Evolutionary conservation across 2,888 invertebrate species (phyloP), one percentile per base, ranked within the genome.

Genomic region (Vannuccia rotundouncinata): DNA sequence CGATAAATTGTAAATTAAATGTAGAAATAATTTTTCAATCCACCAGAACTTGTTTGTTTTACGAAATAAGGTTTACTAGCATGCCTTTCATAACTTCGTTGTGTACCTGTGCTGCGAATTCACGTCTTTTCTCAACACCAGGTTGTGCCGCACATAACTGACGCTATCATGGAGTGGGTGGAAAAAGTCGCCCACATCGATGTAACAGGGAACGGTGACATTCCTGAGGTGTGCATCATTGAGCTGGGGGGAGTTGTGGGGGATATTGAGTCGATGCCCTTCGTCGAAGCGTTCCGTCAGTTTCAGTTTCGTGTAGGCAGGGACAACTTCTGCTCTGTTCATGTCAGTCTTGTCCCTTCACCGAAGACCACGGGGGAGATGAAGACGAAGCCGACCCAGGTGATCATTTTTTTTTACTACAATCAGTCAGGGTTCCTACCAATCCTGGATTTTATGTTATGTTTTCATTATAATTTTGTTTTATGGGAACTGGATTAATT

Each of bases 261-360:
- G 79, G 99, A 99, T 86, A 99, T 99, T 83, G 99, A 99, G 89
- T 95, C 97, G 82, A 98, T 98, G 97, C 95, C 97, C 0, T 99
- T 98, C 88, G 94, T 98, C 0, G 98, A 99, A 89, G 98, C 98
- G 1, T 98, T 99, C 87, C 90, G 97, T 29, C 98, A 98, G 86
- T 97, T 98, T 86, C 96, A 97, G 86, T 96, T 96, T 86, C 90
- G 94, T 83, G 95, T 95, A 0, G 94, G 93, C 85, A 90, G 91
- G 81, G 95, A 97, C 85, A 95, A 97, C 86, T 95, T 99, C 87
- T 95, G 95, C 87, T 92, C 93, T 85, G 95, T 97, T 25, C 99
- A 99, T 90, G 99, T 99, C 0, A 97, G 97, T 0, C 90, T 98
- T 81, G 92, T 99, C 79, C 96, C 98, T 74, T 93, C 93, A 86